A percentile compares a stretch with the other conserved stretches of the same genome.
phyloP scores from a whole-genome alignment of 2,888 invertebrate species.

The Busseola fusca region DNA sequence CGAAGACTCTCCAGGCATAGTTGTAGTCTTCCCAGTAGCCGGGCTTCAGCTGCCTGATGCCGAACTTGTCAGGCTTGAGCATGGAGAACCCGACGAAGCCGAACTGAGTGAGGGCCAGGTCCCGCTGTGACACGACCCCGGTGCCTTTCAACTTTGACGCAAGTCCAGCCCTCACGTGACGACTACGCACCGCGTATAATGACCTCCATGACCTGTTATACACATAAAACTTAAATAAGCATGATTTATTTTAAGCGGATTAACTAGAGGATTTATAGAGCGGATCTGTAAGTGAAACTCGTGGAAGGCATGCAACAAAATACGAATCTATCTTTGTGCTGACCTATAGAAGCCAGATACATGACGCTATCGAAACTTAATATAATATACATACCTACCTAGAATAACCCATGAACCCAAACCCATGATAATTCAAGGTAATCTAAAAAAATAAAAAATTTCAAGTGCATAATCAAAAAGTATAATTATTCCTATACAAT shows the following conservation, averaged over 20 bases:
- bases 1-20: constrained; percentile 95
- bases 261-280: neutral
- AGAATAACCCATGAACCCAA: too few relatives aligned
- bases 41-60: constrained; percentile 89
- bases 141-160: constrained; percentile 80
- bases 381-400: too few relatives aligned
- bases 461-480: too few relatives aligned
- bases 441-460: too few relatives aligned
- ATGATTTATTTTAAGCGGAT: neutral
- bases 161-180: constrained; percentile 91
- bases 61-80: constrained; percentile 90
- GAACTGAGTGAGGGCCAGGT: constrained; percentile 95
- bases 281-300: neutral
- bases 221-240: neutral
- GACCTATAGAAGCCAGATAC: neutral
- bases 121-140: constrained; percentile 92
- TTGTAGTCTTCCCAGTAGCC: constrained; percentile 93
- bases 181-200: constrained; percentile 90
- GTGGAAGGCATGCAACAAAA: neutral
- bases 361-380: neutral
- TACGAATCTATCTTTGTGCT: neutral
- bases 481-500: too few relatives aligned
- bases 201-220: constrained; percentile 91
- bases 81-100: constrained; percentile 95
- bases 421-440: neutral